Evolutionary conservation across 1,140 invertebrate genomes (phyloP), one percentile per base, ranked within the genome.

Genomic region (Drosophila quadrilineata): DNA sequence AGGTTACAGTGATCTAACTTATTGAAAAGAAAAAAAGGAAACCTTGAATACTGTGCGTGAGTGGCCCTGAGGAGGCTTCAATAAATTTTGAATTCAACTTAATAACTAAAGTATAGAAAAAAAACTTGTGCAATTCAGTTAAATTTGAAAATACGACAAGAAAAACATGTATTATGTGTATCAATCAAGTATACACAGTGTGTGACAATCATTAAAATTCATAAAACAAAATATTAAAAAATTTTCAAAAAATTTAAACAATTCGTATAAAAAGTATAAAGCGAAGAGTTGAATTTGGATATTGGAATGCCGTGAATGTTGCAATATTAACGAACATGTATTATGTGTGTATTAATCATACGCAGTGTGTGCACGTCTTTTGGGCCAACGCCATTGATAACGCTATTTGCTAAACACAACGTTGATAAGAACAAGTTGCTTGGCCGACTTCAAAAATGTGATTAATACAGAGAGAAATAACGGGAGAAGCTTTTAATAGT

Each of bases 321-420:
- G 75, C 75, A 80, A 80, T 75, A 54, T n/a, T n/a, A 28, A 8
- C 24, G 6, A 33, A 62, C 14, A 12, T 21, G 29, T n/a, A n/a
- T n/a, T n/a, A n/a, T n/a, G n/a, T n/a, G 14, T 40, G 12, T 53
- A 41, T 57, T 79, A 80, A 80, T 79, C 75, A 80, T 80, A n/a
- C n/a, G 36, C 58, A 56, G 62, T 63, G 67, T 24, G 54, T 71
- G n/a, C n/a, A 58, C 31, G 24, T 21, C 8, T 36, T 57, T 28
- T 19, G 29, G 31, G 10, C 16, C 33, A 41, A 58, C 56, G 53
- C 66, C 33, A 71, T 19, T 45, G 77, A 84, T 84, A 84, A 84
- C 41, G 62, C 36, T 84, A 85, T 84, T 84, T 85, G 77, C 66
- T 74, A 79, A 82, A 85, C 77, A 68, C 43, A 57, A 29, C 26